Percentiles rank a stretch among this genome's conserved stretches.
These are phyloP conservation scores for Vombatus ursinus DNA, from an alignment of 2,113 vertebrate species.

Conservation along the genomic window DNA sequence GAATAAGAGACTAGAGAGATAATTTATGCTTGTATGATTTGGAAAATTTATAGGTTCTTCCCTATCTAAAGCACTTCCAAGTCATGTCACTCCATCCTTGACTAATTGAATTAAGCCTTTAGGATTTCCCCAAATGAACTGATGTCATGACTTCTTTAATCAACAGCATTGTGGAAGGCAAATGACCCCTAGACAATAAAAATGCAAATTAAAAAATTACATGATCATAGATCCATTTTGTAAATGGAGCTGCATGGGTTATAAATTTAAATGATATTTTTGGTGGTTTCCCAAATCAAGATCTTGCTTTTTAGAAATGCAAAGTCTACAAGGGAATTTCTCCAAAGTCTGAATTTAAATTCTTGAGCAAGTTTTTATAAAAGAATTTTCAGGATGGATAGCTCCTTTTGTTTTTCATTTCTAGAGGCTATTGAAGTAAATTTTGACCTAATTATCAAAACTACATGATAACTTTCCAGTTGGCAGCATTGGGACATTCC, in stretches of 20 bases:
- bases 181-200: constrained; percentile 54
- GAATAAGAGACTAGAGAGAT: neutral
- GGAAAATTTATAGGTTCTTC: neutral
- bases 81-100: constrained; percentile 1
- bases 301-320: constrained; percentile 55
- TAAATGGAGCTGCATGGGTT: constrained; percentile 1
- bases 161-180: constrained; percentile 72
- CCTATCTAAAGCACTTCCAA: neutral
- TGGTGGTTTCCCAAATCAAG: constrained; percentile 20
- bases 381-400: constrained; percentile 34
- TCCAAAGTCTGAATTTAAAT: constrained; percentile 56
- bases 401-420: constrained; percentile 67
- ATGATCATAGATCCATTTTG: neutral
- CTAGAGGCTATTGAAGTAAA: constrained; percentile 53
- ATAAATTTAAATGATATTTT: neutral
- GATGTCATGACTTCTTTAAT: constrained; percentile 70
- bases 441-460: constrained; percentile 40
- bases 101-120: constrained; percentile 46
- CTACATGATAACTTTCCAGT: constrained; percentile 36
- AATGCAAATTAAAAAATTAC: constrained; percentile 19
- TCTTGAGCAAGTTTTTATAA: constrained; percentile 34
- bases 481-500: neutral
- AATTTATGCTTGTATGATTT: neutral
- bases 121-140: constrained; percentile 62
- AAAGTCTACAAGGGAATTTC: constrained; percentile 5